phyloP scores from a whole-genome alignment of 2,797 vertebrate species.

The Alouatta caraya region DNA sequence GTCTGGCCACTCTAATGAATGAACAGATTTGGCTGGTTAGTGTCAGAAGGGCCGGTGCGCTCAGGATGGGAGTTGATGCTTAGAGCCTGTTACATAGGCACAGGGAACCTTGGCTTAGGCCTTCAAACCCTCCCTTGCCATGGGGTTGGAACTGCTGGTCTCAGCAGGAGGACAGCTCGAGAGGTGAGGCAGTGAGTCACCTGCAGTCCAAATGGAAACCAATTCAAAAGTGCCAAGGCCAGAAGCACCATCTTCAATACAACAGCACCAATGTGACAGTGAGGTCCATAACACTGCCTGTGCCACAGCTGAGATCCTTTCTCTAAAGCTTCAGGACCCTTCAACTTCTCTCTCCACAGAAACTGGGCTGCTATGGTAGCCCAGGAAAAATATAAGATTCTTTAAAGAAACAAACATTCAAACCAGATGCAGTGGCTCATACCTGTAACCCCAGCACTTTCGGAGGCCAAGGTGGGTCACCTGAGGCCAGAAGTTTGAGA shows the following conservation, averaged over 20 bases:
- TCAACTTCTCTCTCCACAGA: background rate
- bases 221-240: background rate
- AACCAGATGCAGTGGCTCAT: background rate
- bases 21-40: background rate
- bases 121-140: background rate
- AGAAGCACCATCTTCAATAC: background rate
- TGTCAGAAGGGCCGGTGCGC: background rate
- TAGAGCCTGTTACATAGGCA: background rate
- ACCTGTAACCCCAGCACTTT: background rate
- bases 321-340: background rate
- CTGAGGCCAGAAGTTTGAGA: background rate
- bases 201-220: background rate
- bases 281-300: rapidly evolving
- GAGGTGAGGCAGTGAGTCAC: background rate
- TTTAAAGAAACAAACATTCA: background rate
- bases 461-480: background rate
- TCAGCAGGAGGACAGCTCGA: background rate
- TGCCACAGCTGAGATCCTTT: background rate
- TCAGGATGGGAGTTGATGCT: background rate
- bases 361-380: background rate
- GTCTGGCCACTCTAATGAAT: background rate
- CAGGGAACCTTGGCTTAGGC: background rate
- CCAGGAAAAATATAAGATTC: background rate
- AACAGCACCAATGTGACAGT: rapidly evolving
- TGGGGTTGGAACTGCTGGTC: background rate